Conservation (phyloP, 2,797 vertebrate genomes). For the Rhinatrema bivittatum region DNA sequence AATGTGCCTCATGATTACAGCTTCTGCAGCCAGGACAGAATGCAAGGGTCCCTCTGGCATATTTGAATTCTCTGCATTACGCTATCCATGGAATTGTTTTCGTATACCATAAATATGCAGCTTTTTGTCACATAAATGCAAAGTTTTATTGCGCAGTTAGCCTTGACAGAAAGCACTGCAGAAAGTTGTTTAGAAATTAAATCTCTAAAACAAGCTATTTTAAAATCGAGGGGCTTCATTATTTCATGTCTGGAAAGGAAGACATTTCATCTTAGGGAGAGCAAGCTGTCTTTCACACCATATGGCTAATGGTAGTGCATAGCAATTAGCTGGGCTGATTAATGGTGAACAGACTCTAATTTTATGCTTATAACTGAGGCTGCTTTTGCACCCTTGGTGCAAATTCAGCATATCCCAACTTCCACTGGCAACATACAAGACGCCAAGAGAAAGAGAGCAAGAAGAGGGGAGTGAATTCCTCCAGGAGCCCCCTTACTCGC, state of each 20-base stretch:
- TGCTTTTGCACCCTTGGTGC: constrained; percentile 75
- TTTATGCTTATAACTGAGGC: constrained; percentile 87
- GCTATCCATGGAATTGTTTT: constrained; percentile 16
- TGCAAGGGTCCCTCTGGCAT: constrained; percentile 20
- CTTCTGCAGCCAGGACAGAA: constrained; percentile 18
- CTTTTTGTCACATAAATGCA: constrained; percentile 60
- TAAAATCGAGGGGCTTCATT: constrained; percentile 64
- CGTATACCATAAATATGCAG: constrained; percentile 48
- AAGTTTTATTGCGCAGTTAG: constrained; percentile 71
- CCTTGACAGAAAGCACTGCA: constrained; percentile 65
- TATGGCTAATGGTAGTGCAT: constrained; percentile 94
- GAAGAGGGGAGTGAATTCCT: constrained; percentile 43
- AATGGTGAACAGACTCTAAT: constrained; percentile 90
- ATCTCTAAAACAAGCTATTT: constrained; percentile 71
- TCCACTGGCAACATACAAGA: constrained; percentile 61
- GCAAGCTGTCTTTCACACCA: constrained; percentile 90
- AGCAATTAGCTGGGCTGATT: constrained; percentile 96
- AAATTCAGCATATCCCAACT: constrained; percentile 78
- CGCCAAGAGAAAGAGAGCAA: constrained; percentile 60
- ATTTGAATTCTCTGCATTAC: constrained; percentile 53
- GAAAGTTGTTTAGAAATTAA: constrained; percentile 74
- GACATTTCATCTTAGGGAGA: constrained; percentile 73
- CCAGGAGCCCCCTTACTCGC: constrained; percentile 56
- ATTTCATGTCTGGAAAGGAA: constrained; percentile 75
- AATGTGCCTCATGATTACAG: constrained; percentile 9